Evolutionary conservation across 2,113 vertebrate species (phyloP), one percentile per base, ranked within the genome.

Genomic region (Epinephelus moara): DNA sequence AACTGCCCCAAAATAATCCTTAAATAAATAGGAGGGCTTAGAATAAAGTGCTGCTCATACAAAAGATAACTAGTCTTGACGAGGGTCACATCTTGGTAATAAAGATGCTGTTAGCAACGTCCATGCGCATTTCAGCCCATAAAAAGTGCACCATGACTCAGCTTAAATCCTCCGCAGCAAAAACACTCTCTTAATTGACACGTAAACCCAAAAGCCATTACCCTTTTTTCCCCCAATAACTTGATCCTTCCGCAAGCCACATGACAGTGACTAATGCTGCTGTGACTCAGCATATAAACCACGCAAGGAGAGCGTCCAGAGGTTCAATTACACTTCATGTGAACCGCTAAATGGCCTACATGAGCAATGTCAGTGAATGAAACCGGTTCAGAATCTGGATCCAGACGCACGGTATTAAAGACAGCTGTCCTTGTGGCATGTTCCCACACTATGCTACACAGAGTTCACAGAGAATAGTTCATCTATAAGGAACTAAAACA

Each of bases 381-480:
- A 71, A 6, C 15, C 6, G 3, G 40, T 23, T 75, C 33, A 30
- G 57, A 78, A 62, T 53, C 27, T 55, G 0, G 19, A 9, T 78
- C 1, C 63, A 81, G 56, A 69, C 42, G 10, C 11, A 45, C 42
- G 11, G 57, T n/a, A 70, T 80, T 49, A 25, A 42, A 84, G 19
- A 21, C 85, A 86, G 67, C 74, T 73, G 85, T 40, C 17, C 4
- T 50, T 5, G 21, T 19, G 13, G 49, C 6, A 5, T 18, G 47
- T 57, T 55, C 70, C 68, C 78, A 84, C n/a, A 10, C 30, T 1
- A 33, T 7, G 75, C 15, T n/a, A 12, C 52, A 74, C 19, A 23
- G 47, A 19, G 25, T 53, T 52, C 30, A 7, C 53, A n/a, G 33
- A 42, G 21, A 52, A 10, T 1, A 9, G 1, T 6, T 9, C 15